These are phyloP conservation scores for Drosophila meridiana DNA, from an alignment of 2,888 invertebrate species.

Conservation along the genomic window DNA sequence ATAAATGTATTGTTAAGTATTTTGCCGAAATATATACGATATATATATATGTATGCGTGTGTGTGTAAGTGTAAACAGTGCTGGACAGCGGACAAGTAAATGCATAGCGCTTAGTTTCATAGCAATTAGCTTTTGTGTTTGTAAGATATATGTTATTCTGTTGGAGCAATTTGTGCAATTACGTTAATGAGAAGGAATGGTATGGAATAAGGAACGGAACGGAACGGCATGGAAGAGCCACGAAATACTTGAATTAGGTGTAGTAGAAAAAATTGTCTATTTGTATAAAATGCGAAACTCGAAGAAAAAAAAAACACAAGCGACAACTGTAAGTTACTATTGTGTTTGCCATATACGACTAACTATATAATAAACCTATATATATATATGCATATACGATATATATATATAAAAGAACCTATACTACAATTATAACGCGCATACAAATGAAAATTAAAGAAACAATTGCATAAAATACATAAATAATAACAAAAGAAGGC, in stretches of 20 bases:
- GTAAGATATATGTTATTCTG: conserved; percentile 48
- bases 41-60: neutral
- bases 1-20: conserved; percentile 18
- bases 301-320: conserved; percentile 38
- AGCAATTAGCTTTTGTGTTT: conserved; percentile 51
- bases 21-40: conserved; percentile 1
- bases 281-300: conserved; percentile 52
- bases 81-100: conserved; percentile 62
- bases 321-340: conserved; percentile 77
- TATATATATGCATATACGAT: conserved; percentile 36
- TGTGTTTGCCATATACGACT: conserved; percentile 71
- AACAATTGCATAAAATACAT: conserved; percentile 22
- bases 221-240: conserved; percentile 1
- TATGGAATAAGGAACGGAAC: neutral
- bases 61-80: conserved; percentile 37
- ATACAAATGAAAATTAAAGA: conserved; percentile 24
- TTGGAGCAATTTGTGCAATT: conserved; percentile 54
- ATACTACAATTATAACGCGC: conserved; percentile 34
- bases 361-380: conserved; percentile 38
- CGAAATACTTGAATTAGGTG: conserved; percentile 37
- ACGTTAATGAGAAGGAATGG: conserved; percentile 12
- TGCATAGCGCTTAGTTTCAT: conserved; percentile 47
- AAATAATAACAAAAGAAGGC: conserved; percentile 12
- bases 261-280: conserved; percentile 65
- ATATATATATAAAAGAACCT: conserved; percentile 15